These are phyloP conservation scores for Xestia rhomboidea DNA, from an alignment of 2,888 invertebrate species.

Conservation along the genomic window DNA sequence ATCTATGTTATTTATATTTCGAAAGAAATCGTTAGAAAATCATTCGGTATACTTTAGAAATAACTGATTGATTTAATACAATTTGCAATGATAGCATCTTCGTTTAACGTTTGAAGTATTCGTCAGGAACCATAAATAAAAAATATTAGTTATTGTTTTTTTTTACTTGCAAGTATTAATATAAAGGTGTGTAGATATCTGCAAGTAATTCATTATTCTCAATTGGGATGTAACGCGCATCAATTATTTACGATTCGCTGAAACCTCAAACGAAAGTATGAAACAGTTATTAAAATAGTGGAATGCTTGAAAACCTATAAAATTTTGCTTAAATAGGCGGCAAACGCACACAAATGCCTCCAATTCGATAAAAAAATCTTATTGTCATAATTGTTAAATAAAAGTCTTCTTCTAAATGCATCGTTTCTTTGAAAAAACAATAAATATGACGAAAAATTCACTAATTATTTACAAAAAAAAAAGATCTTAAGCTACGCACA, in stretches of 20 bases:
- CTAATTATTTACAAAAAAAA: conserved; percentile 86
- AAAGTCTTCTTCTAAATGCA: conserved; percentile 76
- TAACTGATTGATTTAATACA: conserved; percentile 16
- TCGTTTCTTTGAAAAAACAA: conserved; percentile 67
- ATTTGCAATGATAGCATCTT: conserved; percentile 25
- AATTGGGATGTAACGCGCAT: too few species aligned
- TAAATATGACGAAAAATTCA: conserved; percentile 75
- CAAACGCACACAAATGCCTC: conserved; percentile 21
- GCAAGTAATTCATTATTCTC: background rate
- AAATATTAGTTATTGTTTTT: background rate
- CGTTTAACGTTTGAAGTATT: conserved; percentile 38
- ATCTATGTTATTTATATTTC: conserved; percentile 51
- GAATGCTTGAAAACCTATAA: conserved; percentile 25
- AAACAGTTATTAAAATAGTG: conserved; percentile 28
- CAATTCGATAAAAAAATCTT: conserved; percentile 37
- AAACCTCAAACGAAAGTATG: conserved; percentile 31
- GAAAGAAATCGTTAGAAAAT: conserved; percentile 18
- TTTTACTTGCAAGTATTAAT: background rate
- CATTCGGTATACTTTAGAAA: conserved; percentile 7
- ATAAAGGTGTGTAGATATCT: background rate
- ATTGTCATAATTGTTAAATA: conserved; percentile 60
- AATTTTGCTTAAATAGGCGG: conserved; percentile 44
- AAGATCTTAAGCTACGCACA: conserved; percentile 75
- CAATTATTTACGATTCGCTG: too few species aligned
- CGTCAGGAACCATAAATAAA: background rate